A percentile compares a stretch with the other conserved stretches of the same genome.
Evolutionary conservation across 2,888 invertebrate genomes (phyloP).

Genomic region (Leptinotarsa juncta): DNA sequence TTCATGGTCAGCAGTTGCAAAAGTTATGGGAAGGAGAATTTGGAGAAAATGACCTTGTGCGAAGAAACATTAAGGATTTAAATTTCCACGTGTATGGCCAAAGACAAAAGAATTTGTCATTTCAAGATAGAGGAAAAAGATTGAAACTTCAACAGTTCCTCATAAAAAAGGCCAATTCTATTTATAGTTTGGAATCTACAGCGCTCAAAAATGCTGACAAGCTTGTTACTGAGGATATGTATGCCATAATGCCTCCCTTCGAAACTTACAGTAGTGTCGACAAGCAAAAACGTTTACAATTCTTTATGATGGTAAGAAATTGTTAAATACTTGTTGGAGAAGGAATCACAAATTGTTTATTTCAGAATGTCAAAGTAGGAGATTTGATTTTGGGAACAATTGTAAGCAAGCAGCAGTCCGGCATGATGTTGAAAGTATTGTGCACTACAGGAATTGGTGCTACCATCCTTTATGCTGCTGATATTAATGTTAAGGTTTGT

Average conservation of each 20-base stretch:
- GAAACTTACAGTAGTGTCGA: conserved; percentile 87
- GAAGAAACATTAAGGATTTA: conserved; percentile 71
- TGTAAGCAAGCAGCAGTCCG: conserved; percentile 78
- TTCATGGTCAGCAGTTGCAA: conserved; percentile 88
- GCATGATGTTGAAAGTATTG: conserved; percentile 83
- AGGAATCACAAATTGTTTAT: conserved; percentile 32
- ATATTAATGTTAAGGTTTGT: conserved; percentile 85
- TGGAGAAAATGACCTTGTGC: conserved; percentile 79
- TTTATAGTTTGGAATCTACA: conserved; percentile 73
- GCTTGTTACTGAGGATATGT: conserved; percentile 72
- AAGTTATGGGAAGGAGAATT: conserved; percentile 90
- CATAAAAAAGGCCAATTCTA: conserved; percentile 82
- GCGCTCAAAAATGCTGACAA: conserved; percentile 67
- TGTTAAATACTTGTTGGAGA: not conserved
- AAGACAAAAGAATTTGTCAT: conserved; percentile 83
- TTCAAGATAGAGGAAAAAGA: conserved; percentile 86
- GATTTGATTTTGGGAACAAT: conserved; percentile 84
- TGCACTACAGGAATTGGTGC: conserved; percentile 84
- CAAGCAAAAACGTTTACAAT: conserved; percentile 79
- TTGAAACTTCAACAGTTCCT: conserved; percentile 89
- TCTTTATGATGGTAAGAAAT: conserved; percentile 82
- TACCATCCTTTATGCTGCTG: conserved; percentile 84
- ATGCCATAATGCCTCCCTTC: conserved; percentile 87
- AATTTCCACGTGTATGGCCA: conserved; percentile 83
- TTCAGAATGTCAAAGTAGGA: conserved; percentile 77